Percentiles rank a stretch among this genome's conserved stretches.
These are phyloP conservation scores for Scaptomyza reducta DNA, from an alignment of 2,888 invertebrate genomes.

Conservation along the genomic window DNA sequence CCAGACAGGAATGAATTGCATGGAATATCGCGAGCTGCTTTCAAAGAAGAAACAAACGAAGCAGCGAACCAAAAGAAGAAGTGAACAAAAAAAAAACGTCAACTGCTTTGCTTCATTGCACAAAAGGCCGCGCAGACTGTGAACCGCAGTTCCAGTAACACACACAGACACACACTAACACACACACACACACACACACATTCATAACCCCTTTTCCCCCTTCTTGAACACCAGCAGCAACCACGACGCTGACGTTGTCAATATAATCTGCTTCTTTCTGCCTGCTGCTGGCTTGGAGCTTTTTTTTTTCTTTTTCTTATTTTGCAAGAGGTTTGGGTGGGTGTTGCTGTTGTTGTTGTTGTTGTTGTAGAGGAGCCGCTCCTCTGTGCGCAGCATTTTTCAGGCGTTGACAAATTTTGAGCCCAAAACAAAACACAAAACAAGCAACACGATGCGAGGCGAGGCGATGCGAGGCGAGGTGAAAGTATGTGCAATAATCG, in stretches of 20 bases:
- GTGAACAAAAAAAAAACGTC: conserved; percentile 42
- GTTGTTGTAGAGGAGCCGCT: conserved; percentile 16
- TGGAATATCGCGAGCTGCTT: conserved; percentile 28
- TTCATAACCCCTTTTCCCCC: background rate
- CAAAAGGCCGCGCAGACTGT: conserved; percentile 60
- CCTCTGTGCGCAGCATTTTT: conserved; percentile 52
- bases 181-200: background rate
- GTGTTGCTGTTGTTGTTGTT: background rate
- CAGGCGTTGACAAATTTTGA: conserved; percentile 75
- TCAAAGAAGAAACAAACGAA: conserved; percentile 60
- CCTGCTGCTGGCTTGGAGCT: background rate
- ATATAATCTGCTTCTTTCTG: conserved; percentile 53
- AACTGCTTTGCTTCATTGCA: conserved; percentile 70
- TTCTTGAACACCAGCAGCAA: conserved; percentile 12
- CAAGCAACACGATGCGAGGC: conserved; percentile 16
- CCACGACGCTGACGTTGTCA: conserved; percentile 57
- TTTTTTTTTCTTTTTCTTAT: conserved; percentile 4
- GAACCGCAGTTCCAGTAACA: conserved; percentile 22
- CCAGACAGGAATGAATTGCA: conserved; percentile 15
- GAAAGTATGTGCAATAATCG: conserved; percentile 77
- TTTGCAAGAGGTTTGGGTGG: conserved; percentile 6
- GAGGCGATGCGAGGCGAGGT: conserved; percentile 11
- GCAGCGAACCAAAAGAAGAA: conserved; percentile 39
- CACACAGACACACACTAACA: conserved; percentile 11
- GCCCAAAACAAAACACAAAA: conserved; percentile 66